A percentile compares a stretch with the other conserved stretches of the same genome.
Conservation (phyloP, 2,113 vertebrate genomes). For the Maylandia zebra region DNA sequence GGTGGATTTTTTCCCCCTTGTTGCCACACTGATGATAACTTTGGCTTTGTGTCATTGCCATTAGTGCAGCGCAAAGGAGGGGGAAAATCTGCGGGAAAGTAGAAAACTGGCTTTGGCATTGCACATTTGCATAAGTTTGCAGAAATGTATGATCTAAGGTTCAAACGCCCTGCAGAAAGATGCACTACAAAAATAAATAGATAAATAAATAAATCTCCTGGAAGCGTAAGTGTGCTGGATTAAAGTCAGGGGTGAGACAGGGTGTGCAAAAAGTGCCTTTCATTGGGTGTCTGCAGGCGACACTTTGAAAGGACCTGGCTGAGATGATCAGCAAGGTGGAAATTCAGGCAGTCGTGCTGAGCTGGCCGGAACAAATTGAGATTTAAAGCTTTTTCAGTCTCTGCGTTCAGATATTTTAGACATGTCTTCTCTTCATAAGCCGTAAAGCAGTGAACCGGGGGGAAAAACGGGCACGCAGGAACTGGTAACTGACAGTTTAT, state of each 20-base stretch:
- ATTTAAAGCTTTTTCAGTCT: neutral
- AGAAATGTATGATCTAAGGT: neutral
- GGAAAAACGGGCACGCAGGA: accelerated
- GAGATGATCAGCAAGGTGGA: neutral
- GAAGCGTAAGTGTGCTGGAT: neutral
- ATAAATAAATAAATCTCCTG: neutral
- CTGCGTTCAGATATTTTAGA: neutral
- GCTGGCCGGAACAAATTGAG: neutral
- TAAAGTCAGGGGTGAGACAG: neutral
- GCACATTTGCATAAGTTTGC: neutral
- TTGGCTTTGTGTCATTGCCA: neutral
- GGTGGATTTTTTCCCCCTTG: neutral
- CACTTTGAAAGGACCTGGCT: neutral
- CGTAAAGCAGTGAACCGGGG: neutral
- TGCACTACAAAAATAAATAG: neutral
- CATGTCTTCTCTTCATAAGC: neutral
- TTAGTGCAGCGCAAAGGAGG: neutral
- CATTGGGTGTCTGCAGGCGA: neutral
- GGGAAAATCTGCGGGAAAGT: neutral
- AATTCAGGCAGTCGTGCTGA: neutral
- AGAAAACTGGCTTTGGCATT: constrained; percentile 21
- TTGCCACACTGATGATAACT: neutral
- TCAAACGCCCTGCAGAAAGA: neutral
- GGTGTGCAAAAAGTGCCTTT: neutral
- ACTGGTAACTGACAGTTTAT: neutral